Evolutionary conservation across 2,888 invertebrate species (phyloP).

Genomic region (Netelia inedita): DNA sequence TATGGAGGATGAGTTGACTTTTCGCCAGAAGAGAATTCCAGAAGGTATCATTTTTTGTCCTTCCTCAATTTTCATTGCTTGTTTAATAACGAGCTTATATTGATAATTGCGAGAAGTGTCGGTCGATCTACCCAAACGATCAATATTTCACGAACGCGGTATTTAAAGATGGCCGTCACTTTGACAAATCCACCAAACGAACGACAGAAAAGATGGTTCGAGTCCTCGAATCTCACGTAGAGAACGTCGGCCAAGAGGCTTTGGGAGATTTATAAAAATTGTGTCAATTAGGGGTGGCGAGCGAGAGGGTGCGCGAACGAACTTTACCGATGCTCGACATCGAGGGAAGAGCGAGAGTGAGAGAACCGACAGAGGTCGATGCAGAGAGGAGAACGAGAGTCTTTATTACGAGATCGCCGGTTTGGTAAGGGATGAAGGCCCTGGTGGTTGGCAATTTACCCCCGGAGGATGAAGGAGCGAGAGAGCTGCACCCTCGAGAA

Average conservation of each 20-base stretch:
- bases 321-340: constrained; percentile 58
- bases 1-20: background rate
- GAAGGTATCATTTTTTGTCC: no score
- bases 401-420: constrained; percentile 63
- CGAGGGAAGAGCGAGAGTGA: constrained; percentile 35
- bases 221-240: constrained; percentile 73
- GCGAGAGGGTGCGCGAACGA: constrained; percentile 22
- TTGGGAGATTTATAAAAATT: constrained; percentile 80
- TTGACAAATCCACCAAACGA: constrained; percentile 11
- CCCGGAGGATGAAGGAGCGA: constrained; percentile 40
- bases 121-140: background rate
- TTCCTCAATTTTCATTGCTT: background rate
- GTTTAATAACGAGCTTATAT: background rate
- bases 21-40: background rate
- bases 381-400: constrained; percentile 41
- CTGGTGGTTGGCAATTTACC: constrained; percentile 66
- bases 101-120: background rate
- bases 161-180: constrained; percentile 22
- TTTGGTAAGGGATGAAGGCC: constrained; percentile 47
- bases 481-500: constrained; percentile 66
- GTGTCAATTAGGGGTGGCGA: constrained; percentile 79
- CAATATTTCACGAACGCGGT: background rate
- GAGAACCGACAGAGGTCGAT: constrained; percentile 5
- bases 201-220: constrained; percentile 76
- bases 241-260: constrained; percentile 49